Evolutionary conservation across 2,797 vertebrate genomes (phyloP), one percentile per base, ranked within the genome.

Genomic region (Acipenser transmontanus): DNA sequence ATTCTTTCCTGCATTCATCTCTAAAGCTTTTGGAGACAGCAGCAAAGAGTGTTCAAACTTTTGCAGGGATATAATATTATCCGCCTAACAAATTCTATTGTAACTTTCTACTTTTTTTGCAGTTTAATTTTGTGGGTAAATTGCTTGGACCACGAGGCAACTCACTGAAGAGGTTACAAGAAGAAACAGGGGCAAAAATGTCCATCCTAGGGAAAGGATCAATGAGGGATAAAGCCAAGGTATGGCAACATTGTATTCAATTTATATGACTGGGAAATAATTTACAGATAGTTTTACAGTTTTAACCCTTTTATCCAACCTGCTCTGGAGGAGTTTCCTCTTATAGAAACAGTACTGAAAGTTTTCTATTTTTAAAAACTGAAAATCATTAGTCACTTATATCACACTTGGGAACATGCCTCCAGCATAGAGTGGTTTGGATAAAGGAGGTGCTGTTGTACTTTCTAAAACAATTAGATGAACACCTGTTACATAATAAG

Each of bases 61-160:
- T 34, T 34, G 20, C 20, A 34, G 20, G 20, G 20, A 34, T 34
- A 34, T 34, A 34, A 34, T 34, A 34, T 34, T 4, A 34, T 34
- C 20, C 20, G 1, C 20, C 20, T 34, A 34, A 34, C 20, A 34
- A 34, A 34, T 34, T 34, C 20, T 34, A 4, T 34, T 34, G 1
- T 34, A 34, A 34, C 57, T 14, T 5, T 54, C 56, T 69, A 68
- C 12, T 13, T 80, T 65, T 88, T 80, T 92, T 82, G 75, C 83
- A 99, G 97, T 99, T 99, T 91, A 99, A 99, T 92, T 99, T 99
- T 87, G 96, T 99, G 76, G 97, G 97, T 69, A 99, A 99, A 84
- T 92, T 99, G 80, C 92, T 99, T 77, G 97, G 97, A 80, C 97
- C 96, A 72, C 91, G 97, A 88, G 97, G 97, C 84, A 99, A 99